Conservation (phyloP, 2,888 invertebrate genomes). For the Theristus sp. region DNA sequence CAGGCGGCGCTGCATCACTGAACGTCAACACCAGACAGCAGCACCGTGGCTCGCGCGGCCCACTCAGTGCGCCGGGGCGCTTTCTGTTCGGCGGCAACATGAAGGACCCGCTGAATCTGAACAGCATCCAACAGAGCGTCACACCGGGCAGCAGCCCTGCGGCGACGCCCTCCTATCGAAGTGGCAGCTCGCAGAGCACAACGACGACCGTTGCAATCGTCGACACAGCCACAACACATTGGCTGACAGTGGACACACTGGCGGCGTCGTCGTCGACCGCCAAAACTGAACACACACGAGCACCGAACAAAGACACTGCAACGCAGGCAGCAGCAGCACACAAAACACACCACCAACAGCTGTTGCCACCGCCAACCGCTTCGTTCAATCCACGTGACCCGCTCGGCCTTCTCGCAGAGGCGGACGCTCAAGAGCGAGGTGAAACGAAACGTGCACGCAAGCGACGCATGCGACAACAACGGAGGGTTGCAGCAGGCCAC, state of each 20-base stretch:
- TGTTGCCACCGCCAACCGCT: background rate
- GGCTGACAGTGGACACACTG: no score
- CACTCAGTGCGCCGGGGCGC: conserved; percentile 58
- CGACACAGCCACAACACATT: no score
- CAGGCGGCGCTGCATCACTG: no score
- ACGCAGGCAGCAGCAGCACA: no score
- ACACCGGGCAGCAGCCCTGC: background rate
- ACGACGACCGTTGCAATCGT: no score
- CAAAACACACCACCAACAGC: no score
- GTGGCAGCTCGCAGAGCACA: background rate
- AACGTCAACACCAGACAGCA: no score
- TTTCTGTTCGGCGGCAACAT: conserved; percentile 85
- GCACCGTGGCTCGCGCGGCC: no score
- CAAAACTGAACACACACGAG: no score
- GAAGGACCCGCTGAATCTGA: conserved; percentile 77
- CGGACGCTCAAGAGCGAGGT: background rate
- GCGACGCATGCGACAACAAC: background rate
- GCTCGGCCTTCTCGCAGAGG: background rate
- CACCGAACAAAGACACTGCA: no score
- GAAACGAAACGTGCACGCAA: background rate
- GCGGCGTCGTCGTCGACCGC: no score
- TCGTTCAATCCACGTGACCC: background rate
- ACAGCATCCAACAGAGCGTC: conserved; percentile 40
- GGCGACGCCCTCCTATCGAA: background rate
- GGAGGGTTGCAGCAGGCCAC: no score